Evolutionary conservation across 2,888 invertebrate genomes (phyloP).

Genomic region (Galeopsomyia nigrocyanea): DNA sequence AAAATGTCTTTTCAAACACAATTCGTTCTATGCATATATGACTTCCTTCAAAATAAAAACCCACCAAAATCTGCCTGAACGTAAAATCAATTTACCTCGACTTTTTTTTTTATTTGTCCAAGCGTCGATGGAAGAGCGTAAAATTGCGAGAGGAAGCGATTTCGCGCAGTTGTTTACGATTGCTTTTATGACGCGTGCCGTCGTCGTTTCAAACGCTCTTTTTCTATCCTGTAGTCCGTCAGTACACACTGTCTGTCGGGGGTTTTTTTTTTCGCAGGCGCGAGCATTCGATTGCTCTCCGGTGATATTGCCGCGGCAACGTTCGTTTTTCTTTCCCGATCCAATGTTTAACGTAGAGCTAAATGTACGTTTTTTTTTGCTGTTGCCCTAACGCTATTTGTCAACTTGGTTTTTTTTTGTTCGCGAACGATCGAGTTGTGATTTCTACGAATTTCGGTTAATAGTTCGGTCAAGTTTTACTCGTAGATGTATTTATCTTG

Average conservation of each 20-base stretch:
- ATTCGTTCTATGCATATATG: no score
- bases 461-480: no score
- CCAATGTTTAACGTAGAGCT: constrained; percentile 35
- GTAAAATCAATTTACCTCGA: no score
- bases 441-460: no score
- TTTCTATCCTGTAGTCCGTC: constrained; percentile 27
- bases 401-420: background rate
- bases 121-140: constrained; percentile 15
- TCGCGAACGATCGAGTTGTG: background rate
- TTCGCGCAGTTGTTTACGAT: constrained; percentile 45
- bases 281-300: constrained; percentile 33
- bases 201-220: constrained; percentile 3
- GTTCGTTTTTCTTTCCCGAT: constrained; percentile 26
- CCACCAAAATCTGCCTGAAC: no score
- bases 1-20: no score
- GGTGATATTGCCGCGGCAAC: constrained; percentile 25
- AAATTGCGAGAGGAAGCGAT: constrained; percentile 44
- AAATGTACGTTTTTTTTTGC: constrained; percentile 22
- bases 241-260: constrained; percentile 20
- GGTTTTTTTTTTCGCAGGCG: no score
- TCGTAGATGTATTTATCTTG: no score
- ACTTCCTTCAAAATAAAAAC: no score
- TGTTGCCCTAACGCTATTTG: constrained; percentile 23
- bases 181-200: constrained; percentile 45
- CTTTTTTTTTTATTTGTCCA: no score